Conservation (phyloP, 2,797 vertebrate genomes). For the Enteromius mattozi region DNA sequence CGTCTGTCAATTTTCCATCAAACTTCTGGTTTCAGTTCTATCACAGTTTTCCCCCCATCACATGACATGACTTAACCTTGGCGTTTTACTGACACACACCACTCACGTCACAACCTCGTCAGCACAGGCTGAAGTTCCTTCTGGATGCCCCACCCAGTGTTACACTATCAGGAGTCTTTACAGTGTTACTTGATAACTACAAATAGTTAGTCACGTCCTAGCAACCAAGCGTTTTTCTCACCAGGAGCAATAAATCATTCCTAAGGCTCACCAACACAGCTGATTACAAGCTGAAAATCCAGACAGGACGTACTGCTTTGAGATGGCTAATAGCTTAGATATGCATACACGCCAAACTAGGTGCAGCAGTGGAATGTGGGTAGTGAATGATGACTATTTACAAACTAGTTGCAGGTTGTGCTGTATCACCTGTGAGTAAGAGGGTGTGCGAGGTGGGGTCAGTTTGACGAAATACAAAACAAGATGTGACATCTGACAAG, state of each 20-base stretch:
- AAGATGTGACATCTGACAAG: background rate
- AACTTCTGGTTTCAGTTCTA: conserved; percentile 27
- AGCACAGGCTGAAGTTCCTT: conserved; percentile 14
- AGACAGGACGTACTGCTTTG: background rate
- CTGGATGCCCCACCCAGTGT: conserved; percentile 1
- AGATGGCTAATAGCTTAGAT: conserved; percentile 6
- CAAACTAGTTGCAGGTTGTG: background rate
- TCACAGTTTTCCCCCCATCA: background rate
- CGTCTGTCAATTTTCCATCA: background rate
- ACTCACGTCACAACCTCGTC: conserved; percentile 20
- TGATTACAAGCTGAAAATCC: background rate
- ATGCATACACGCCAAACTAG: conserved; percentile 15
- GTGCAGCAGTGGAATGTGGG: conserved; percentile 36
- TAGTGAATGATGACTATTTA: conserved; percentile 29
- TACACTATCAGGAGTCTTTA: conserved; percentile 48
- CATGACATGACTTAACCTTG: conserved; percentile 14
- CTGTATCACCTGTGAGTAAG: conserved; percentile 21
- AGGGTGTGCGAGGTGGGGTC: background rate
- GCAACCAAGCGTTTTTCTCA: background rate
- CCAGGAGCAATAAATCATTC: background rate
- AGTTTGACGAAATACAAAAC: background rate
- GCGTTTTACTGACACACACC: conserved; percentile 7
- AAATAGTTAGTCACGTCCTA: conserved; percentile 45
- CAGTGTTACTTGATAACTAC: conserved; percentile 8
- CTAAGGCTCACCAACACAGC: background rate